A percentile compares a stretch with the other conserved stretches of the same genome.
phyloP scores from a whole-genome alignment of 35 echinoderm and acorn worm species.

The Patiria miniata region DNA sequence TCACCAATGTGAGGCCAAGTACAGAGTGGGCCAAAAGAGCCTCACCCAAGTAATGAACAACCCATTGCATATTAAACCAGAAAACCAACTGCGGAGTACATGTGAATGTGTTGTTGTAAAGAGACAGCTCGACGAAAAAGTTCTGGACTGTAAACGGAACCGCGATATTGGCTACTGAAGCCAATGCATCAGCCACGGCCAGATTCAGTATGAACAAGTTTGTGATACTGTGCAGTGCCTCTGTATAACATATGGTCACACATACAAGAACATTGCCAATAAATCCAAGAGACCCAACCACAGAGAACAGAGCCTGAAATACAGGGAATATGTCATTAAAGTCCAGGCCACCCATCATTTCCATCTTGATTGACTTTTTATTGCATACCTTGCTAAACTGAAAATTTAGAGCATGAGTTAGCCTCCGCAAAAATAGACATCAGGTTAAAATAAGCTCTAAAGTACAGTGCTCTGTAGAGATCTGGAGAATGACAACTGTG shows the following conservation, averaged over 20 bases:
- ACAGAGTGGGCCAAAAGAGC: neutral
- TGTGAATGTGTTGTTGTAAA: neutral
- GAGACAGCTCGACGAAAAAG: neutral
- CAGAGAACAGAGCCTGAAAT: neutral
- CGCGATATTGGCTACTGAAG: neutral
- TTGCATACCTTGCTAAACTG: no score
- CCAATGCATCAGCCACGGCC: neutral
- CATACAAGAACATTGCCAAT: neutral
- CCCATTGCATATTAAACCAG: neutral
- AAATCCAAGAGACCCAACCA: neutral
- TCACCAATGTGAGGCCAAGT: neutral
- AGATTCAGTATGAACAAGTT: constrained; percentile 1
- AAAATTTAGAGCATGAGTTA: no score
- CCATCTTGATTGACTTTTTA: no score
- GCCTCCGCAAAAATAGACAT: no score
- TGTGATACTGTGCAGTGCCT: neutral
- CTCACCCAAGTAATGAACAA: neutral
- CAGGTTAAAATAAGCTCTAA: no score
- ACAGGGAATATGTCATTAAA: neutral
- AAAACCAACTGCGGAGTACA: neutral
- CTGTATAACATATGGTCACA: neutral
- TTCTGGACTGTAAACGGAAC: neutral
- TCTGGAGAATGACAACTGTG: no score
- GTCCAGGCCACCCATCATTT: neutral
- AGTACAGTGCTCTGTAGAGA: no score